phyloP scores from a whole-genome alignment of 2,113 vertebrate species.

The Lepisosteus oculatus region DNA sequence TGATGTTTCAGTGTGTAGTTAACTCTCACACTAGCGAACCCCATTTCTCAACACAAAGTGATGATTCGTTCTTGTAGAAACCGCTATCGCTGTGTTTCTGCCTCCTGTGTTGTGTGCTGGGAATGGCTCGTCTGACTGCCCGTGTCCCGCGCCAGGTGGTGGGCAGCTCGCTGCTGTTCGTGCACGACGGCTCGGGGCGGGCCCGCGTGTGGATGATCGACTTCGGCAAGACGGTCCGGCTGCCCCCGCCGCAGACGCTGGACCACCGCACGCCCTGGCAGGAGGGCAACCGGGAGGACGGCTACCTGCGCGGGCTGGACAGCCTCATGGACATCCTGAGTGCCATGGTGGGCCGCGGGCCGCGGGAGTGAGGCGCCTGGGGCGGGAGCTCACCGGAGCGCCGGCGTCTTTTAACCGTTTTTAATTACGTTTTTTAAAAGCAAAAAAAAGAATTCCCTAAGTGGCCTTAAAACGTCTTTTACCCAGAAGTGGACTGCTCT shows the following conservation, averaged over 20 bases:
- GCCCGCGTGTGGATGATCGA: slow-evolving; percentile 91
- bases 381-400: background rate
- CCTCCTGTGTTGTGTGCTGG: background rate
- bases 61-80: no score
- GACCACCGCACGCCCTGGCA: slow-evolving; percentile 81
- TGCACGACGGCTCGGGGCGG: slow-evolving; percentile 75
- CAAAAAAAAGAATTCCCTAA: background rate
- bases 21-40: no score
- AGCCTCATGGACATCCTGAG: slow-evolving; percentile 75
- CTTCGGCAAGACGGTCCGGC: slow-evolving; percentile 82
- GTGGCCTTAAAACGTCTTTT: slow-evolving; percentile 20
- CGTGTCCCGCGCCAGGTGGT: slow-evolving; percentile 68
- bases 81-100: no score
- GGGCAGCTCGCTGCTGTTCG: slow-evolving; percentile 85
- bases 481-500: background rate
- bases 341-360: slow-evolving; percentile 46
- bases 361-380: background rate
- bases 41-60: no score
- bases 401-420: background rate
- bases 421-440: background rate
- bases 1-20: background rate
- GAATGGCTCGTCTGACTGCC: background rate
- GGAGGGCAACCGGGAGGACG: slow-evolving; percentile 85
- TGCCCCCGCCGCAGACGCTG: slow-evolving; percentile 62
- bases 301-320: slow-evolving; percentile 88